Percentiles rank a stretch among this genome's conserved stretches.
Evolutionary conservation across 2,113 vertebrate species (phyloP).

Genomic region (Chamaetylas fuelleborni): DNA sequence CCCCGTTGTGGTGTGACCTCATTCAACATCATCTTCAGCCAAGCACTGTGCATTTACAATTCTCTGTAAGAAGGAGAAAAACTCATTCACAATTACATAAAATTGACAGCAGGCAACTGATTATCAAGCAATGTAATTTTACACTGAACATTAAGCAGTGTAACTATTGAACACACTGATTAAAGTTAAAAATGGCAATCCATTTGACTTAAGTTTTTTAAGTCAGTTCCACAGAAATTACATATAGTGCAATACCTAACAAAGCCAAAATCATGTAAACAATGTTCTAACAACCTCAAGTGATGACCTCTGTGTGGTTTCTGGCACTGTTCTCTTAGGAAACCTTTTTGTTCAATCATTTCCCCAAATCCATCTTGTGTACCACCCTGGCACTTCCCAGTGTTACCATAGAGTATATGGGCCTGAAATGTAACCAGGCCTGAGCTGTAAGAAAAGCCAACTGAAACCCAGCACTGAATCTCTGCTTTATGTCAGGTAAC

Average conservation of each 20-base stretch:
- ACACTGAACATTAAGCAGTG: constrained; percentile 31
- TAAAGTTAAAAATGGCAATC: background rate
- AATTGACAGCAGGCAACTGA: constrained; percentile 36
- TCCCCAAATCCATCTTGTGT: background rate
- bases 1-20: constrained; percentile 68
- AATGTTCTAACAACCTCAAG: background rate
- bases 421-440: background rate
- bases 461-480: background rate
- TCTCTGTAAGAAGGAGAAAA: constrained; percentile 78
- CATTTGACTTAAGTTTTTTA: background rate
- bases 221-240: background rate
- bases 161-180: background rate
- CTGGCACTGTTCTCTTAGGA: background rate
- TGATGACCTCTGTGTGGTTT: background rate
- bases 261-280: background rate
- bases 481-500: background rate
- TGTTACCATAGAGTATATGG: background rate
- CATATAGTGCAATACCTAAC: background rate
- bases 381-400: background rate
- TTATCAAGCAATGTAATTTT: constrained; percentile 38
- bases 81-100: constrained; percentile 54
- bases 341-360: background rate
- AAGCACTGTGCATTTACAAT: constrained; percentile 84
- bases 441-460: background rate
- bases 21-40: constrained; percentile 91